Conservation (phyloP, 2,888 invertebrate genomes). For the Dasysyrphus albostriatus region DNA sequence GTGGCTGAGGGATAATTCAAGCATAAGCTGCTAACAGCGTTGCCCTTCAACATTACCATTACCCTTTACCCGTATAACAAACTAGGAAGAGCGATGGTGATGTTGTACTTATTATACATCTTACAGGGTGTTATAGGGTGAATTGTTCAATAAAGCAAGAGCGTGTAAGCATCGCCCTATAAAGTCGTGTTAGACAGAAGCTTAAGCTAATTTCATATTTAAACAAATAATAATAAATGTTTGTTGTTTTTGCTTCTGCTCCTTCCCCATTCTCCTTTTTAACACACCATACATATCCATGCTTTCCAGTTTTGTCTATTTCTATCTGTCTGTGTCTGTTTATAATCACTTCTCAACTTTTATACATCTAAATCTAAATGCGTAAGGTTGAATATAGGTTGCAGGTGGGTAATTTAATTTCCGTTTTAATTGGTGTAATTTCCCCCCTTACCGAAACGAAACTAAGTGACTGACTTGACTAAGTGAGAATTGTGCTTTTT, state of each 20-base stretch:
- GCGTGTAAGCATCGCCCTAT: conserved; percentile 22
- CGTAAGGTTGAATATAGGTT: conserved; percentile 61
- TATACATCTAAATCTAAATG: conserved; percentile 46
- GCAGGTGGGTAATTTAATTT: conserved; percentile 75
- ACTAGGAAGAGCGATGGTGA: conserved; percentile 37
- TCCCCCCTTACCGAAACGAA: conserved; percentile 31
- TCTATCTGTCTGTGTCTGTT: conserved; percentile 26
- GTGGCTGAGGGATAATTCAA: conserved; percentile 45
- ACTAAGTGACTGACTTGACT: conserved; percentile 29
- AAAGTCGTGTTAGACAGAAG: conserved; percentile 55
- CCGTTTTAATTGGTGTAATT: conserved; percentile 73
- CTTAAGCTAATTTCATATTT: conserved; percentile 70
- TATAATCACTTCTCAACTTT: conserved; percentile 68
- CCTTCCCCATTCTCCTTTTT: neutral
- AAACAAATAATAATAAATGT: conserved; percentile 66
- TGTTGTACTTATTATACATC: conserved; percentile 11
- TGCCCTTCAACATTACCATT: conserved; percentile 63
- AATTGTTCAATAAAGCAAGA: neutral
- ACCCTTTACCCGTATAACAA: conserved; percentile 39
- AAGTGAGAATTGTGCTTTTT: conserved; percentile 71
- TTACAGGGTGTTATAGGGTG: conserved; percentile 6
- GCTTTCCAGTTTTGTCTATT: conserved; percentile 12
- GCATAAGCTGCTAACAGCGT: conserved; percentile 64
- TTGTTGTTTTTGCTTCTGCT: conserved; percentile 56
- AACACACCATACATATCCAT: neutral